phyloP scores from a whole-genome alignment of 37 sponge, comb jelly and placozoan species.

The Corticium candelabrum region DNA sequence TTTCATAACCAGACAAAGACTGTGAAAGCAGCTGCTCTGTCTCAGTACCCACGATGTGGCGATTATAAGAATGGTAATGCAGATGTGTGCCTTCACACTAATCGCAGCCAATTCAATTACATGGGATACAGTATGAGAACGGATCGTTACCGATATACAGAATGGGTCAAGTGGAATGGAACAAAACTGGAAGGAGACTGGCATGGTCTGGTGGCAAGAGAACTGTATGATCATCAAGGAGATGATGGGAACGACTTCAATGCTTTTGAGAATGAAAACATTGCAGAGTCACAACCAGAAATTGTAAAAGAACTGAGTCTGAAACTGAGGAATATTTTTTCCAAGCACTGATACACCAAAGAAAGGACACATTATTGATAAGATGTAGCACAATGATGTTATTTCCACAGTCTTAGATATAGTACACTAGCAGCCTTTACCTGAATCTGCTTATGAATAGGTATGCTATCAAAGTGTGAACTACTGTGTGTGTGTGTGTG shows the following conservation, averaged over 20 bases:
- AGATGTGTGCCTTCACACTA: neutral
- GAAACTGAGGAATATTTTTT: neutral
- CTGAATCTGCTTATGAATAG: no score
- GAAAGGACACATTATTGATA: no score
- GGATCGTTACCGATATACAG: slow-evolving; percentile 29
- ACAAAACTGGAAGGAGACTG: slow-evolving; percentile 14
- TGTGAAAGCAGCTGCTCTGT: slow-evolving; percentile 33
- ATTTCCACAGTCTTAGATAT: no score
- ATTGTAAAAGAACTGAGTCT: neutral
- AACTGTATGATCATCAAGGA: slow-evolving; percentile 29
- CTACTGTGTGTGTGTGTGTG: no score
- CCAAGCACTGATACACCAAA: no score
- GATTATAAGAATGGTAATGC: neutral
- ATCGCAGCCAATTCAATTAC: slow-evolving; percentile 7
- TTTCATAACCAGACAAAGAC: slow-evolving; percentile 11
- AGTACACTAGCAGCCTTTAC: no score
- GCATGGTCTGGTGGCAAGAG: slow-evolving; percentile 15
- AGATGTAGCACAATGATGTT: no score
- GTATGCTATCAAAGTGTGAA: no score
- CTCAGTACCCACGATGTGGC: slow-evolving; percentile 28
- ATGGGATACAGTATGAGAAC: slow-evolving; percentile 39
- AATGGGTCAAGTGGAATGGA: slow-evolving; percentile 29
- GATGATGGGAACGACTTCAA: neutral
- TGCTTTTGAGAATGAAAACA: slow-evolving; percentile 3
- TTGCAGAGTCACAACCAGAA: neutral